Conservation (phyloP, 2,888 invertebrate species). For the Ptilodon capucinus region DNA sequence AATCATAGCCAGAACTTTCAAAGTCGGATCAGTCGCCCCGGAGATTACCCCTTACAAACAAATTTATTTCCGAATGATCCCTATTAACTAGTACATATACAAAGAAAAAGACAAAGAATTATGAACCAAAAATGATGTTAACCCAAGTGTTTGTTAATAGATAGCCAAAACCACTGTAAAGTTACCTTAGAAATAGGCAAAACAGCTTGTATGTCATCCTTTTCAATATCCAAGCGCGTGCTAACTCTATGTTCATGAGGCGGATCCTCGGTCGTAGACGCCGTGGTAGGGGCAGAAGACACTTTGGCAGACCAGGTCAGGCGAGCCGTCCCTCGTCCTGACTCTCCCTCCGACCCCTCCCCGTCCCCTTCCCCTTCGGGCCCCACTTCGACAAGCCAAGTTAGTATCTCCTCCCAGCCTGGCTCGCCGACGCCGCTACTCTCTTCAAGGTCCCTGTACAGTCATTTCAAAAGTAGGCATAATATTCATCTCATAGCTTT, state of each 20-base stretch:
- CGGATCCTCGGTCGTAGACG: conserved; percentile 67
- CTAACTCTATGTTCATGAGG: conserved; percentile 86
- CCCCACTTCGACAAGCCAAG: conserved; percentile 95
- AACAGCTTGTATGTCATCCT: conserved; percentile 96
- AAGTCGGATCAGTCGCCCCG: too few species aligned
- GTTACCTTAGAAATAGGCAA: conserved; percentile 95
- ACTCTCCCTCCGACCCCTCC: conserved; percentile 73
- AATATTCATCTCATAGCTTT: conserved; percentile 32
- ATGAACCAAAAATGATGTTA: too few species aligned
- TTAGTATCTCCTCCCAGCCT: conserved; percentile 91
- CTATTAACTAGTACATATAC: too few species aligned
- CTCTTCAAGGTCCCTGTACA: conserved; percentile 61
- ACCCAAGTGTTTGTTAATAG: too few species aligned
- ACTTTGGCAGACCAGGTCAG: conserved; percentile 91
- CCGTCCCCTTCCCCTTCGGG: conserved; percentile 86
- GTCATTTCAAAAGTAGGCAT: conserved; percentile 11
- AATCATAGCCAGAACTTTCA: too few species aligned
- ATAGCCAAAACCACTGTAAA: not conserved
- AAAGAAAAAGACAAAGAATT: too few species aligned
- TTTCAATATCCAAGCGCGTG: conserved; percentile 93
- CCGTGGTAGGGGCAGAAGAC: conserved; percentile 54
- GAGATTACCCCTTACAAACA: too few species aligned
- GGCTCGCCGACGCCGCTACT: conserved; percentile 66
- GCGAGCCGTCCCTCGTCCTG: conserved; percentile 91
- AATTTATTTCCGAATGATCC: too few species aligned